These are phyloP conservation scores for Osmoderma eremita DNA, from an alignment of 2,888 invertebrate species.

Conservation along the genomic window DNA sequence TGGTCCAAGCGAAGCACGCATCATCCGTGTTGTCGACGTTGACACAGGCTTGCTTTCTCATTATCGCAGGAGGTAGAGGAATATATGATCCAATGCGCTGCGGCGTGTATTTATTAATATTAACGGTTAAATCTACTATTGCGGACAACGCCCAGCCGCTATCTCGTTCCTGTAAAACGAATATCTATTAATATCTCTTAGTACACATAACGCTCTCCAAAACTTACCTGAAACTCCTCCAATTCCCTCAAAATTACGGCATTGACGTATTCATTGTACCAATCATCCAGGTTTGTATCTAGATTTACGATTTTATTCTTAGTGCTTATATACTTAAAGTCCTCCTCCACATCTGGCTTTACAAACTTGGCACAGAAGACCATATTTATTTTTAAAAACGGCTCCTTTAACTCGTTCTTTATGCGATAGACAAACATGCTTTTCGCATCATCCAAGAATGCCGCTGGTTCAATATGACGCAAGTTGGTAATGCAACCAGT, in stretches of 20 bases:
- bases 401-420: no score
- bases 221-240: slow-evolving; percentile 45
- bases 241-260: slow-evolving; percentile 45
- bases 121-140: slow-evolving; percentile 47
- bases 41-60: slow-evolving; percentile 35
- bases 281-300: slow-evolving; percentile 45
- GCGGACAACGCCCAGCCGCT: slow-evolving; percentile 48
- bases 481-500: no score
- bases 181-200: background rate
- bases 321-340: no score
- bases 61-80: slow-evolving; percentile 34
- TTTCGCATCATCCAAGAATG: no score
- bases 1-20: slow-evolving; percentile 41
- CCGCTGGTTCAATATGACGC: no score
- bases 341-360: no score
- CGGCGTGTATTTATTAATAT: slow-evolving; percentile 31
- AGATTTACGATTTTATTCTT: no score
- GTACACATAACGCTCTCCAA: background rate
- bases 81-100: slow-evolving; percentile 49
- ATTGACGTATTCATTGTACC: slow-evolving; percentile 46
- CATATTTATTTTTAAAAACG: no score
- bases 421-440: no score
- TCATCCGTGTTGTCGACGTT: slow-evolving; percentile 41
- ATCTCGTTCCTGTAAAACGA: slow-evolving; percentile 46
- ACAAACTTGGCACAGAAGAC: no score